Conservation (phyloP, 2,797 vertebrate species). For the Labeo calbasu region DNA sequence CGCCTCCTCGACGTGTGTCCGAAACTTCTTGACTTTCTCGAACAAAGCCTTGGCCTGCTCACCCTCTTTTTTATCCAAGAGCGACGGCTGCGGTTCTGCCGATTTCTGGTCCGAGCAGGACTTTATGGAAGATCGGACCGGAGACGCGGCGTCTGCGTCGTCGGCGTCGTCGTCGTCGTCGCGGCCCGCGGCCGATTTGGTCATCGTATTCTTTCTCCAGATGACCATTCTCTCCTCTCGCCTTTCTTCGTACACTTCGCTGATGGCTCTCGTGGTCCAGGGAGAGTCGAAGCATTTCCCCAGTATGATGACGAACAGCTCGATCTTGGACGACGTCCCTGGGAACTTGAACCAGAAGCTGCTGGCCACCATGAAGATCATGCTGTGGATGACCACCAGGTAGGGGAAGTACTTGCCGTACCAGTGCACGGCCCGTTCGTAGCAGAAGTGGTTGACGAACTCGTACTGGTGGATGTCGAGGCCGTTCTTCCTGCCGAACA, state of each 20-base stretch:
- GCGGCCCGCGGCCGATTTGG: conserved; percentile 60
- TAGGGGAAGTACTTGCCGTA: conserved; percentile 93
- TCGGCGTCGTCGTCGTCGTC: conserved; percentile 67
- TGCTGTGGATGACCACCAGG: conserved; percentile 88
- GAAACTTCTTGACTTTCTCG: conserved; percentile 92
- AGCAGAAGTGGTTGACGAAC: conserved; percentile 91
- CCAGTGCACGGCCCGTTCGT: conserved; percentile 89
- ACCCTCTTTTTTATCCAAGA: conserved; percentile 90
- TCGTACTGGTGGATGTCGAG: conserved; percentile 91
- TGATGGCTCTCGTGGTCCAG: conserved; percentile 91
- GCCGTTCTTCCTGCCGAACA: conserved; percentile 83
- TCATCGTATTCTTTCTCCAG: conserved; percentile 72
- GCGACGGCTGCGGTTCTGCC: conserved; percentile 70
- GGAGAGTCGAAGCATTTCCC: conserved; percentile 92
- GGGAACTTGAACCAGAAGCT: conserved; percentile 96
- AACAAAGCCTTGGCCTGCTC: conserved; percentile 93
- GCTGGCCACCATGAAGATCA: conserved; percentile 91
- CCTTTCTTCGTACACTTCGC: conserved; percentile 88
- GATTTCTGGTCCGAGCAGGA: conserved; percentile 79
- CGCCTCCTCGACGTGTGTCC: conserved; percentile 87
- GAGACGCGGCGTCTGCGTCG: conserved; percentile 64
- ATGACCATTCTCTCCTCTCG: conserved; percentile 76
- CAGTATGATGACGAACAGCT: conserved; percentile 88
- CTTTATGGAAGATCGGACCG: conserved; percentile 72
- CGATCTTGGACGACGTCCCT: conserved; percentile 90